A percentile compares a stretch with the other conserved stretches of the same genome.
phyloP scores from a whole-genome alignment of 2,113 vertebrate species.

The Noturus placidus region DNA sequence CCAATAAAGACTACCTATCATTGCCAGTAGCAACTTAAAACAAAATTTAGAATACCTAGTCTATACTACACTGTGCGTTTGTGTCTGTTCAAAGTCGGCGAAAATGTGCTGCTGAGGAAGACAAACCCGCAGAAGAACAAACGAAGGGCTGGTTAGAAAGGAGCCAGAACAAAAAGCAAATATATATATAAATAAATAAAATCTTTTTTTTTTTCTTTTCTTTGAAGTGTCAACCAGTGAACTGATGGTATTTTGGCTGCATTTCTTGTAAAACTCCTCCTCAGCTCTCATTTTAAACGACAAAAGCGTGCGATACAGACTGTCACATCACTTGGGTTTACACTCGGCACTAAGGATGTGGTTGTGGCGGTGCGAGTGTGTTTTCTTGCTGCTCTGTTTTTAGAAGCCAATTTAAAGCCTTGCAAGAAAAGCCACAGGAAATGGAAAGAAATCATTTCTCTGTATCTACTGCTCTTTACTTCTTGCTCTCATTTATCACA shows the following conservation, averaged over 20 bases:
- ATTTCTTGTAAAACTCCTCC: constrained; percentile 10
- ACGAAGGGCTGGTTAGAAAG: background rate
- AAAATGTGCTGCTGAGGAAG: background rate
- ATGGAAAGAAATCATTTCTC: constrained; percentile 66
- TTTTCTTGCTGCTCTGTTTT: constrained; percentile 55
- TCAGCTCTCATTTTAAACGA: constrained; percentile 31
- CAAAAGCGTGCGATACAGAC: constrained; percentile 45
- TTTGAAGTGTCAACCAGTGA: background rate
- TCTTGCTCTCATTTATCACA: background rate
- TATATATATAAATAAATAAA: background rate
- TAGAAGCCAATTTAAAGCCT: constrained; percentile 50
- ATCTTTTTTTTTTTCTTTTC: no score
- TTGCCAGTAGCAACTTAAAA: no score
- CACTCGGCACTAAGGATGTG: constrained; percentile 69
- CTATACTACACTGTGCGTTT: background rate
- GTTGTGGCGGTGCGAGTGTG: constrained; percentile 54
- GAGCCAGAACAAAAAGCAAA: background rate
- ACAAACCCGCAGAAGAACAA: background rate
- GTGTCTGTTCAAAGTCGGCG: background rate
- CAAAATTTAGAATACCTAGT: no score
- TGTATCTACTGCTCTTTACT: constrained; percentile 16
- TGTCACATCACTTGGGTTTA: constrained; percentile 48
- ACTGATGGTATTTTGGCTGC: background rate
- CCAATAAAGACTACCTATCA: no score
- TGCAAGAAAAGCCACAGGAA: constrained; percentile 71